A percentile compares a stretch with the other conserved stretches of the same genome.
phyloP scores from a whole-genome alignment of 2,888 invertebrate species.

The Spilosoma lubricipeda region DNA sequence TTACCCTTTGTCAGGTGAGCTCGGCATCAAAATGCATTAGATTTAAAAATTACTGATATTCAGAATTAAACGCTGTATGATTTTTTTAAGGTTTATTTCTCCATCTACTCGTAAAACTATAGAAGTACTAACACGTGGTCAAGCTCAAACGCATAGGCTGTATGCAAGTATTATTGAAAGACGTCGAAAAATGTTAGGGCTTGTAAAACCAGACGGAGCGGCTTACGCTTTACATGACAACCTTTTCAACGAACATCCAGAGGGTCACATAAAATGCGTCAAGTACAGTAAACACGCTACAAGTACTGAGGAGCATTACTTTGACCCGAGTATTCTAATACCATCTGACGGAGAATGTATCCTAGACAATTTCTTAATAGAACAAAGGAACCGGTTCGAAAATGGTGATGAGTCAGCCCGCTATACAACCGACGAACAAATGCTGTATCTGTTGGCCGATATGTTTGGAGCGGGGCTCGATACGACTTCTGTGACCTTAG shows the following conservation, averaged over 20 bases:
- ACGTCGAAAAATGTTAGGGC: slow-evolving; percentile 73
- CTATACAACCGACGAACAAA: slow-evolving; percentile 88
- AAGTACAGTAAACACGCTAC: slow-evolving; percentile 74
- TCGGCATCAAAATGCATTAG: neutral
- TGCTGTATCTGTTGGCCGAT: slow-evolving; percentile 92
- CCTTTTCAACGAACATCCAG: slow-evolving; percentile 71
- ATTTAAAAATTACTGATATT: neutral
- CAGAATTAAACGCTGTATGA: neutral
- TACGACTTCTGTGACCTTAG: slow-evolving; percentile 91
- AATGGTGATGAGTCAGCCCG: slow-evolving; percentile 73
- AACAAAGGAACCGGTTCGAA: slow-evolving; percentile 84
- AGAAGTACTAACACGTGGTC: slow-evolving; percentile 88
- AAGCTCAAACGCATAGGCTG: slow-evolving; percentile 89
- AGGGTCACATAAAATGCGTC: slow-evolving; percentile 78
- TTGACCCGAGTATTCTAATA: slow-evolving; percentile 74
- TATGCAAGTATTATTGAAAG: slow-evolving; percentile 89
- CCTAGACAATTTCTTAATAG: slow-evolving; percentile 88
- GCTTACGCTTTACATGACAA: slow-evolving; percentile 65
- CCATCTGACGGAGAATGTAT: slow-evolving; percentile 83
- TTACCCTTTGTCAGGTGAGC: slow-evolving; percentile 91
- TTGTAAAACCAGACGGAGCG: slow-evolving; percentile 67
- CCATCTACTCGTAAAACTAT: slow-evolving; percentile 89
- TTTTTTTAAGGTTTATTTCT: slow-evolving; percentile 83
- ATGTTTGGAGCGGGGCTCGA: slow-evolving; percentile 95
- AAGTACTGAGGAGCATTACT: slow-evolving; percentile 73